Evolutionary conservation across 2,888 invertebrate genomes (phyloP), one percentile per base, ranked within the genome.

Genomic region (Ceramica pisi): DNA sequence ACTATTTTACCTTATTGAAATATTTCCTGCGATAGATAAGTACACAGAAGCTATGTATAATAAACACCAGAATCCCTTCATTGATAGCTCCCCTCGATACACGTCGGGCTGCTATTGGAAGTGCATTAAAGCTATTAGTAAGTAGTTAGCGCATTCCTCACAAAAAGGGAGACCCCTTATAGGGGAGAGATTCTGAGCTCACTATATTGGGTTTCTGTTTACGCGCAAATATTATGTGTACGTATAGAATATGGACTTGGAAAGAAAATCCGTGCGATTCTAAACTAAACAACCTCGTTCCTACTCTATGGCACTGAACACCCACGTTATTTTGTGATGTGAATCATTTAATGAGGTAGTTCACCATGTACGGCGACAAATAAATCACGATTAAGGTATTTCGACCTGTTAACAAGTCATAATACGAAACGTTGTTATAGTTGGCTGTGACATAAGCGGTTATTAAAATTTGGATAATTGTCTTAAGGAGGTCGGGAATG

Each of bases 101-200:
- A 87, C 80, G 86, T 85, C 90, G 79, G 86, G 85, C 89, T 87
- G 87, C 86, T 87, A 91, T 92, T 90, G 91, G 89, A 89, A 92
- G 92, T 93, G 91, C 92, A 94, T 94, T 94, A 93, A 76, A 92
- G 91, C 91, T 92, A 94, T 94, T 94, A 93, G 93, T 90, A 92
- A 93, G 92, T 90, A 92, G 89, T 92, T 92, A 91, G 90, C 89
- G 82, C 85, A 88, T 87, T 86, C 82, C 83, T 74, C 78, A 59
- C 60, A 76, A 79, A 86, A 78, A 83, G 82, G 81, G 78, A 84
- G 81, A 81, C 67, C 61, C 55, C 65, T 51, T 72, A 23, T 56
- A 67, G 65, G 70, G 70, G 64, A 61, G 71, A 78, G 41, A 60
- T 64, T 60, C 60, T 65, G 55, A 63, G 56, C 70, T 75, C 68